Evolutionary conservation across 1,140 invertebrate genomes (phyloP).

Genomic region (Zophobas atratus): DNA sequence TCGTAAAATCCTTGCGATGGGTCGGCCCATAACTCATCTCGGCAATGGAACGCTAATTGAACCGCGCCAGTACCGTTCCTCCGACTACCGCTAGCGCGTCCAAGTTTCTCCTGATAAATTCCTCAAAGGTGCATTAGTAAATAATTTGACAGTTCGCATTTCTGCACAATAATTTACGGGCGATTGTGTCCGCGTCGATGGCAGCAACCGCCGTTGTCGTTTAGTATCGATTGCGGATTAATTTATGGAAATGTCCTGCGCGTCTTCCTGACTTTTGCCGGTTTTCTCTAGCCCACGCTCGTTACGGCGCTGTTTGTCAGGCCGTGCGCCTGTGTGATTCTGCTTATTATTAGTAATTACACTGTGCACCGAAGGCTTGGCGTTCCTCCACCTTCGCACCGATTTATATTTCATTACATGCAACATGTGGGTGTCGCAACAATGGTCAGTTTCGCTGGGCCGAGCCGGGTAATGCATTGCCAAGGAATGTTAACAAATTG

Average conservation of each 20-base stretch:
- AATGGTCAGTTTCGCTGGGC: slow-evolving; percentile 27
- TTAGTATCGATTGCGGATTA: slow-evolving; percentile 13
- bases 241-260: slow-evolving; percentile 17
- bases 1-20: neutral
- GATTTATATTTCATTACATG: slow-evolving; percentile 43
- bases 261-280: neutral
- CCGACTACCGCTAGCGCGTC: slow-evolving; percentile 20
- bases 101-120: slow-evolving; percentile 32
- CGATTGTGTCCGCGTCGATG: slow-evolving; percentile 23
- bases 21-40: neutral
- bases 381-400: slow-evolving; percentile 36
- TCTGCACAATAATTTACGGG: slow-evolving; percentile 13
- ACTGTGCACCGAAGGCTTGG: slow-evolving; percentile 27
- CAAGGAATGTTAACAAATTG: slow-evolving; percentile 30
- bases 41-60: slow-evolving; percentile 15
- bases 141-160: slow-evolving; percentile 34
- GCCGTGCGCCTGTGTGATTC: slow-evolving; percentile 18
- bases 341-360: slow-evolving; percentile 42
- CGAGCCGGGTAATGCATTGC: slow-evolving; percentile 15
- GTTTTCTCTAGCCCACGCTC: slow-evolving; percentile 5
- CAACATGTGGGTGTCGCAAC: slow-evolving; percentile 35
- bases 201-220: slow-evolving; percentile 17
- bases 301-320: slow-evolving; percentile 14
- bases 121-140: slow-evolving; percentile 30
- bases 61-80: slow-evolving; percentile 5